A percentile compares a stretch with the other conserved stretches of the same genome.
phyloP scores from a whole-genome alignment of 2,113 vertebrate genomes.

The Nothocercus nigrocapillus region DNA sequence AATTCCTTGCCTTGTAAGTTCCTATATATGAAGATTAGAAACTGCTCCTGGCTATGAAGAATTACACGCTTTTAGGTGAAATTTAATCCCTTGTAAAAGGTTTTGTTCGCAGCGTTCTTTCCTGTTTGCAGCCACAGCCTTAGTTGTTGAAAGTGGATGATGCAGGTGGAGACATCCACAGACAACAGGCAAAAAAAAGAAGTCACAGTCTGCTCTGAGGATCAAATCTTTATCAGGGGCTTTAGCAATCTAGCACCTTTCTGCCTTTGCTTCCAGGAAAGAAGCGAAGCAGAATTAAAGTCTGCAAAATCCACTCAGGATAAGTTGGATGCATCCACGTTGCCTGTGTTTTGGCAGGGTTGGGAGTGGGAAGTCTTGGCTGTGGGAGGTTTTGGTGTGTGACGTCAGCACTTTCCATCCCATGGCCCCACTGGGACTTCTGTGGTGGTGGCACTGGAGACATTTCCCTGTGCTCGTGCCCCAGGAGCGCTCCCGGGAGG shows the following conservation, averaged over 20 bases:
- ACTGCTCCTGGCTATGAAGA: slow-evolving; percentile 75
- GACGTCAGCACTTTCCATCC: background rate
- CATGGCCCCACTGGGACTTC: background rate
- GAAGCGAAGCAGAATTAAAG: slow-evolving; percentile 52
- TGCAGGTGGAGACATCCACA: slow-evolving; percentile 53
- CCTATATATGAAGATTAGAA: slow-evolving; percentile 80
- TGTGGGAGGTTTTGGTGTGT: slow-evolving; percentile 11
- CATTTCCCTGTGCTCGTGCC: background rate
- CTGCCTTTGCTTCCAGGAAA: slow-evolving; percentile 64
- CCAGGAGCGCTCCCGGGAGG: background rate
- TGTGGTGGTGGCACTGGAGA: background rate
- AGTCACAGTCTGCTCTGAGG: background rate
- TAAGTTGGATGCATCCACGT: slow-evolving; percentile 21
- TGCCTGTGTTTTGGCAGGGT: slow-evolving; percentile 39
- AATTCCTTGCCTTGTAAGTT: slow-evolving; percentile 78
- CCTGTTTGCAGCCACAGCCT: slow-evolving; percentile 31
- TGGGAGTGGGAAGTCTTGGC: slow-evolving; percentile 56
- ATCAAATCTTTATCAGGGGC: slow-evolving; percentile 23
- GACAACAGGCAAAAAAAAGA: background rate
- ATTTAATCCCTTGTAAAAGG: slow-evolving; percentile 78
- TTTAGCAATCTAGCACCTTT: background rate
- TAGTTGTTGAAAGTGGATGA: slow-evolving; percentile 65
- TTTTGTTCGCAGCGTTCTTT: slow-evolving; percentile 68
- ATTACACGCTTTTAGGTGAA: slow-evolving; percentile 81
- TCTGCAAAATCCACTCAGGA: slow-evolving; percentile 71